Percentiles rank a stretch among this genome's conserved stretches.
phyloP scores from a whole-genome alignment of 1,140 invertebrate genomes.

The Maniola jurtina region DNA sequence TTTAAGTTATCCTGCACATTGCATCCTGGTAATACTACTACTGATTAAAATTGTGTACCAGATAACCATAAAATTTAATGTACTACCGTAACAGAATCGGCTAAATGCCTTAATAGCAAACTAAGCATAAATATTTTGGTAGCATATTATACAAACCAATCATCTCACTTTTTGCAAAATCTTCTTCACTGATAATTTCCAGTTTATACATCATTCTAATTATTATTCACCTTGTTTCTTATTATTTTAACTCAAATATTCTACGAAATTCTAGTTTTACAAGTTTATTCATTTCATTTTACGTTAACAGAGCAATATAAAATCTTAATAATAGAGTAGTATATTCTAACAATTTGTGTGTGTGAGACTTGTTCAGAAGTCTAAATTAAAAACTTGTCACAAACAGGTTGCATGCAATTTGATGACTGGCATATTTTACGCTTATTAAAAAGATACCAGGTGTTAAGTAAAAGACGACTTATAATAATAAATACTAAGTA shows the following conservation, averaged over 20 bases:
- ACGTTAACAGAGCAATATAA: neutral
- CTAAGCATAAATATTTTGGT: no score
- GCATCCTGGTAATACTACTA: neutral
- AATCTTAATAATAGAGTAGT: neutral
- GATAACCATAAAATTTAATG: no score
- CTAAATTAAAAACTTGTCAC: no score
- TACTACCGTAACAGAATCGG: no score
- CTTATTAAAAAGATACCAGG: no score
- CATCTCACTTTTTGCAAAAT: constrained; percentile 22
- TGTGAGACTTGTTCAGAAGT: no score
- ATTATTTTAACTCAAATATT: constrained; percentile 9
- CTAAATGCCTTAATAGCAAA: no score
- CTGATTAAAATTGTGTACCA: no score
- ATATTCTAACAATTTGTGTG: neutral
- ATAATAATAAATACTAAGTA: no score
- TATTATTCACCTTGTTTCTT: constrained; percentile 16
- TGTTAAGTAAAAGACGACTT: no score
- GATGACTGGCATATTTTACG: neutral
- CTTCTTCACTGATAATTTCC: constrained; percentile 33
- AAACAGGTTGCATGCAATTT: neutral
- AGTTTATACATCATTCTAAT: constrained; percentile 17
- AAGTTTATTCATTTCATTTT: constrained; percentile 14
- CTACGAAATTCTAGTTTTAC: constrained; percentile 9
- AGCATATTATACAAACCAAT: constrained; percentile 32
- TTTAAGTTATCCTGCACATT: no score